Base-by-base conservation (phyloP, 2,888 invertebrate genomes). In the Pterostichus madidus region DNA sequence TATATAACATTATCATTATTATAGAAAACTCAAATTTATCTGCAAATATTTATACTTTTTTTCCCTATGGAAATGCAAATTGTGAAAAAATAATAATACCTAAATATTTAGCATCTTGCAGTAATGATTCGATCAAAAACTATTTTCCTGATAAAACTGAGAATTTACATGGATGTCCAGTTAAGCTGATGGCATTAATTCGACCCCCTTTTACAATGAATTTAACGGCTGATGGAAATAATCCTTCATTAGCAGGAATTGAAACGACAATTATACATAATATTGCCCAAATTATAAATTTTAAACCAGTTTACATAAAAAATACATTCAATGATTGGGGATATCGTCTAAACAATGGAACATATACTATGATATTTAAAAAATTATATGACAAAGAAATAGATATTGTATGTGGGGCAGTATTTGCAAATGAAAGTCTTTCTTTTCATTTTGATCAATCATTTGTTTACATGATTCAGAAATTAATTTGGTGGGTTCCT, bases 101-200 rank as follows among this genome's bases (percentile, higher is more conserved):
- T 10, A 56, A 6, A 56, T 24, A 6, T 10, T 6, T 8, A 56
- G 8, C n/a, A 6, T 46, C 46, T 46, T 46, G 46, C 8, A 15
- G 13, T 15, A 15, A 3, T 8, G 17, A 15, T 53, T n/a, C 8
- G 2, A 6, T 15, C 5, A 5, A 7, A 15, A 35, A 64, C 31
- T 64, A 64, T 64, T 64, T n/a, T 64, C 32, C 64, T 7, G 32
- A 64, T 2, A 32, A 64, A 31, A 64, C 17, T 64, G n/a, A 32
- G 31, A 32, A 31, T 64, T 7, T 35, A n/a, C 6, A 31, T n/a
- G n/a, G n/a, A 7, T 64, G 31, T 35, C 10, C 31, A 35, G 5
- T 32, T 11, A 64, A 31, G 31, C 2, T 64, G 11, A 31, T 64
- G 5, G 3, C 31, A 7, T 32, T 64, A 64, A 64, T n/a, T 32